A percentile compares a stretch with the other conserved stretches of the same genome.
These are phyloP conservation scores for Sebastes aleutianus DNA, from an alignment of 2,797 vertebrate species.

Conservation along the genomic window DNA sequence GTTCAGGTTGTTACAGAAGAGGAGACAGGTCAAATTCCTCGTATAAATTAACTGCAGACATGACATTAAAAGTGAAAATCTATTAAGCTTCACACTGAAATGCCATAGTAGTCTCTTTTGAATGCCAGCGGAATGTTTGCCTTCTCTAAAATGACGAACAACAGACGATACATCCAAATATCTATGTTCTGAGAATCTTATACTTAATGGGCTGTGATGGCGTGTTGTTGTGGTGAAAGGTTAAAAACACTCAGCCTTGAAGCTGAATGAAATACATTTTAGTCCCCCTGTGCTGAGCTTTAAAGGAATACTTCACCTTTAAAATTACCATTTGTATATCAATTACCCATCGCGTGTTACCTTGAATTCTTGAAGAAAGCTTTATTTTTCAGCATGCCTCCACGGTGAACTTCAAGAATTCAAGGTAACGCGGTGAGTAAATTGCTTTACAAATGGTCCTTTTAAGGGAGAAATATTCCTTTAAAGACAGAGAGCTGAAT, in stretches of 20 bases:
- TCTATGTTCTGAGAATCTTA: background rate
- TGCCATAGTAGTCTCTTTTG: background rate
- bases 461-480: too few relatives aligned
- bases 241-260: background rate
- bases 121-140: too few relatives aligned
- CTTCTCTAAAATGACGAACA: background rate
- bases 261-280: background rate
- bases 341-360: accelerated
- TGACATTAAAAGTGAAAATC: background rate
- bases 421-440: background rate
- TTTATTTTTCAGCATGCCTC: background rate
- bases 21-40: background rate
- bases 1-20: background rate
- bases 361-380: background rate
- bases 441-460: accelerated
- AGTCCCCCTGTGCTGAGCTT: background rate
- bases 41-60: background rate
- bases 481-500: background rate
- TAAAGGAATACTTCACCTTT: background rate
- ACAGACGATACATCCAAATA: background rate
- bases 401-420: background rate
- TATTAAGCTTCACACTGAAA: background rate
- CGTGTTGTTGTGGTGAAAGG: background rate
- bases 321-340: background rate
- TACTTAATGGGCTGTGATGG: background rate